phyloP scores from a whole-genome alignment of 2,113 vertebrate genomes.

The Myrmophylax atrothorax region DNA sequence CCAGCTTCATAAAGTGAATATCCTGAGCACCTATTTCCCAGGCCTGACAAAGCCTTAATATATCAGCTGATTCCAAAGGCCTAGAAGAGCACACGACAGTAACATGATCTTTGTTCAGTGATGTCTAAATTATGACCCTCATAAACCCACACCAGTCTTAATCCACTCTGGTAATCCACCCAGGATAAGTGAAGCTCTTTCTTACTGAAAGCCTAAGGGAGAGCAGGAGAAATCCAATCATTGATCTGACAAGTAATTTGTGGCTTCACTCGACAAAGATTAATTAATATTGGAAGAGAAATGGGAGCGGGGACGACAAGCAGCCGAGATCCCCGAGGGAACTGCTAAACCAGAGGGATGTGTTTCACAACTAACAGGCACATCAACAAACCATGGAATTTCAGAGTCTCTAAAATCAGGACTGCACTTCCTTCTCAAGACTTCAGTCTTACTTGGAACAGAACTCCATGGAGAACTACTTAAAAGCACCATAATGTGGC shows the following conservation, averaged over 20 bases:
- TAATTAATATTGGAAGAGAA: conserved; percentile 37
- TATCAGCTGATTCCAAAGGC: neutral
- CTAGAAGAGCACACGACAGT: neutral
- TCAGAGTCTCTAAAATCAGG: neutral
- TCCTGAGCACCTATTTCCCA: conserved; percentile 30
- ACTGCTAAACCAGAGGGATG: neutral
- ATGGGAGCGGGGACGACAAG: neutral
- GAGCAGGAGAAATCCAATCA: conserved; percentile 2
- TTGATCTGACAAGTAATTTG: conserved; percentile 38
- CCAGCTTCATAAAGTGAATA: conserved; percentile 22
- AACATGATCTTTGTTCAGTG: conserved; percentile 11
- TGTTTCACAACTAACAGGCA: neutral
- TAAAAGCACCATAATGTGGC: neutral
- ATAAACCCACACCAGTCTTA: neutral
- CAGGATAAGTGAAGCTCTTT: neutral
- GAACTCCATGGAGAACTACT: neutral
- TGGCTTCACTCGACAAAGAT: neutral
- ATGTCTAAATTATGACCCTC: conserved; percentile 13
- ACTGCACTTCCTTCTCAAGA: neutral
- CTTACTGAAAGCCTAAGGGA: neutral
- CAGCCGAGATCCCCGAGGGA: neutral
- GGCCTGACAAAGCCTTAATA: conserved; percentile 45
- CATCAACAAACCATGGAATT: neutral
- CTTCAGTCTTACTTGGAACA: neutral
- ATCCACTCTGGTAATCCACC: neutral